Base-by-base conservation (phyloP, 2,888 invertebrate genomes). In the Drosophila melanosoma region DNA sequence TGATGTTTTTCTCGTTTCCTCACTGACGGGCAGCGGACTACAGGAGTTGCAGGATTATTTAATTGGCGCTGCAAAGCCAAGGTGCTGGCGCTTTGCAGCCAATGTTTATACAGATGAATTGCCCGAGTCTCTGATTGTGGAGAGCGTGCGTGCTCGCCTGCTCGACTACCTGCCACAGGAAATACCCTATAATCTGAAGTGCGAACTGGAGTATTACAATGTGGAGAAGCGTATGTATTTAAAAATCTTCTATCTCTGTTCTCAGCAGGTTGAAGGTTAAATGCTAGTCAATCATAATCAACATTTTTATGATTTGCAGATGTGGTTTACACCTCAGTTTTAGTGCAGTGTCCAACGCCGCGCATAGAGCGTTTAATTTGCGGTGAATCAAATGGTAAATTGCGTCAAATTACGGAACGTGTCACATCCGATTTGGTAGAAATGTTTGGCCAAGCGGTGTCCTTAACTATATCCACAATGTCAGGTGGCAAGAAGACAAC, bases 1-100 rank as follows among this genome's bases (percentile, higher is more conserved):
- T 33, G 96, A 97, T 91, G 96, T 99, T 12, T 99, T 99, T 91
- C 96, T 99, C 94, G 95, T 98, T n/a, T 99, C 99, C 11, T 97
- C 98, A 0, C 91, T 98, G 33, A 95, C 95, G 65, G 96, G 96
- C 29, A 95, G 95, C 93, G 98, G 98, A 2, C 93, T 97, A 2
- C 93, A 94, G 36, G 95, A 96, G 83, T 93, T 98, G 35, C 95
- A 95, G 83, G 83, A 89, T 45, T 90, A 91, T 78, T 68, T 92
- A 4, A 29, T 87, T 1, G 63, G 74, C 0, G 49, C 70, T 6
- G 96, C 98, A 0, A 95, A 95, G 91, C 94, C 95, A 0, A 94
- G 94, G 0, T 91, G 94, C 17, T 97, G 97, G 95, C 93, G 95
- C 26, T 98, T 95, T 91, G 93, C 96, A 29, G 93, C 94, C 17